phyloP scores from a whole-genome alignment of 1,140 invertebrate genomes.

The Papilio polytes region DNA sequence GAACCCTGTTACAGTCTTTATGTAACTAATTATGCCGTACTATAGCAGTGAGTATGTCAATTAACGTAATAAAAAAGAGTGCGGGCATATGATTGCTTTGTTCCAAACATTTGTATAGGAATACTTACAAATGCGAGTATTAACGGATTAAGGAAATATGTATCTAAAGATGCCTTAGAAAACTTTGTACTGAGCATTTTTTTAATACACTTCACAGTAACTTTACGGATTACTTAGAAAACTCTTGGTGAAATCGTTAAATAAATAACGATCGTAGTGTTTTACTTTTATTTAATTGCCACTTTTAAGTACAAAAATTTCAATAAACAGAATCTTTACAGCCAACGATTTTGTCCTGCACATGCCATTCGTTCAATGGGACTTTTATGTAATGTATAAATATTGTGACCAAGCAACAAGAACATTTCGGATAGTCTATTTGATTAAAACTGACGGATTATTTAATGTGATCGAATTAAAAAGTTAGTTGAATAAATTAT shows the following conservation, averaged over 20 bases:
- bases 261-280: background rate
- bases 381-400: slow-evolving; percentile 12
- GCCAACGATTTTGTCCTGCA: background rate
- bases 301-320: background rate
- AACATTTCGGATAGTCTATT: background rate
- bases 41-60: background rate
- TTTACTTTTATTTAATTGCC: background rate
- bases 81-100: background rate
- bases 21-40: background rate
- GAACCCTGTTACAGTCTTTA: background rate
- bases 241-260: background rate
- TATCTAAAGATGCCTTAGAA: slow-evolving; percentile 6
- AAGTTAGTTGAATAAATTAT: too few species aligned
- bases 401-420: background rate
- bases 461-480: too few species aligned
- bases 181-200: background rate
- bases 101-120: background rate
- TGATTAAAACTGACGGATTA: background rate
- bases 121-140: background rate
- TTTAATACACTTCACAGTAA: background rate
- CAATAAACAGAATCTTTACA: background rate
- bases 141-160: slow-evolving; percentile 9
- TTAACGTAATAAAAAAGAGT: background rate
- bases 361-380: background rate
- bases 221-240: too few species aligned